A percentile compares a stretch with the other conserved stretches of the same genome.
phyloP scores from a whole-genome alignment of 2,888 invertebrate genomes.

The Pediacus dermestoides region DNA sequence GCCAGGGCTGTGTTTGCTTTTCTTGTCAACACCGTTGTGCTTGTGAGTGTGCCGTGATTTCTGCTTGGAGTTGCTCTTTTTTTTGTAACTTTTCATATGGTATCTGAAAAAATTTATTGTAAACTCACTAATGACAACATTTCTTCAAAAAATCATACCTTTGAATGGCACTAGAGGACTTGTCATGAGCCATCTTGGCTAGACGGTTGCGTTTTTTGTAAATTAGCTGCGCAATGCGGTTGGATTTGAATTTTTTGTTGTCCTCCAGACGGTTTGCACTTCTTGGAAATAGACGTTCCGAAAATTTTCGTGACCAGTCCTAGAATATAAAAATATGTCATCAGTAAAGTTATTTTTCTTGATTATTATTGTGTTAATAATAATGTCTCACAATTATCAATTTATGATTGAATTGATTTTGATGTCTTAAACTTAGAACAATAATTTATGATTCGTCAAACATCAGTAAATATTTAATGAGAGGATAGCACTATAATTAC shows the following conservation, averaged over 20 bases:
- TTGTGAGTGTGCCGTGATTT: slow-evolving; percentile 30
- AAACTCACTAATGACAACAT: neutral
- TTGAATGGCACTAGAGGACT: slow-evolving; percentile 49
- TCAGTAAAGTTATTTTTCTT: no score
- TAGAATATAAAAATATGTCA: slow-evolving; percentile 22
- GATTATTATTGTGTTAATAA: no score
- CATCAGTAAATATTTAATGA: no score
- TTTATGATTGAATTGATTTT: no score
- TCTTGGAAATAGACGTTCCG: slow-evolving; percentile 17
- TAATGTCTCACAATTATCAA: no score
- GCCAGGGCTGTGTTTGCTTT: slow-evolving; percentile 19
- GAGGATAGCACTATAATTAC: no score
- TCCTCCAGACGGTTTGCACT: slow-evolving; percentile 45
- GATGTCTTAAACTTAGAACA: no score
- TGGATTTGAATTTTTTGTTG: slow-evolving; percentile 49
- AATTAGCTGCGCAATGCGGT: slow-evolving; percentile 69
- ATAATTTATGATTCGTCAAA: no score
- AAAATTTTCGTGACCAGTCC: slow-evolving; percentile 29
- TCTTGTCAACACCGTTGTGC: slow-evolving; percentile 26
- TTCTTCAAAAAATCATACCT: slow-evolving; percentile 24
- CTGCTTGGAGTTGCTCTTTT: slow-evolving; percentile 30
- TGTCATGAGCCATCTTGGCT: slow-evolving; percentile 59
- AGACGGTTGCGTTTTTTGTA: slow-evolving; percentile 68
- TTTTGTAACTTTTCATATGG: no score
- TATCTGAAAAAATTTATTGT: slow-evolving; percentile 24